Base-by-base conservation (phyloP, 2,888 invertebrate genomes). In the Ommatoiulus sabulosus region DNA sequence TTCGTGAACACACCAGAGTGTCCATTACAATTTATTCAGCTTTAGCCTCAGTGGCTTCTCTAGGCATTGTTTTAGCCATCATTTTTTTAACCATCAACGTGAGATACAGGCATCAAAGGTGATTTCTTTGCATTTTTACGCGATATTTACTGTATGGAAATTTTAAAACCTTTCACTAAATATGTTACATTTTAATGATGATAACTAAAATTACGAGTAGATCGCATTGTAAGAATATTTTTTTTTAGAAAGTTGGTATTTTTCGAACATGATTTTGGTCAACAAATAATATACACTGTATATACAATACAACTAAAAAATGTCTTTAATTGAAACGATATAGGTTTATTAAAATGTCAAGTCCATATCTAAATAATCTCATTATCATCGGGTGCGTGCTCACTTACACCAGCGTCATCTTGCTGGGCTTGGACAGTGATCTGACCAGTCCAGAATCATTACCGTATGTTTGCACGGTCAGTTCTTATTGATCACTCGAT, bases 271-370 rank as follows among this genome's bases (percentile, higher is more conserved):
- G 35, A 35, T 35, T 35, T 35, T 35, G 35, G 48, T 12, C 3
- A 48, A 48, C 7, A 48, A 35, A 35, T 35, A 2, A 52, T 1
- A 4, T 52, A 15, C 52, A 2, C 12, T 52, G 5, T 35, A 2
- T 48, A 3, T 12, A 48, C 8, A 10, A 48, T 48, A 48, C 7
- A 48, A 48, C 48, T 48, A 48, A 90, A 35, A 35, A 2, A 35
- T 35, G 35, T 35, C 2, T 35, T 35, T 35, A 35, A 1, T 35
- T 35, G 35, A 35, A 35, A 35, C 35, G 35, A 92, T 92, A 15
- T 93, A 97, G 98, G 93, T 99, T 99, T 93, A 99, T 99, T 91
- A 99, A 99, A 94, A 99, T 99, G 99, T 99, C 99, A 5, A 98
- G 98, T 91, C 99, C 99, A 0, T 98, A 99, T 93, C 94, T 99